phyloP scores from a whole-genome alignment of 2,888 invertebrate species.

The Thalpophila matura region DNA sequence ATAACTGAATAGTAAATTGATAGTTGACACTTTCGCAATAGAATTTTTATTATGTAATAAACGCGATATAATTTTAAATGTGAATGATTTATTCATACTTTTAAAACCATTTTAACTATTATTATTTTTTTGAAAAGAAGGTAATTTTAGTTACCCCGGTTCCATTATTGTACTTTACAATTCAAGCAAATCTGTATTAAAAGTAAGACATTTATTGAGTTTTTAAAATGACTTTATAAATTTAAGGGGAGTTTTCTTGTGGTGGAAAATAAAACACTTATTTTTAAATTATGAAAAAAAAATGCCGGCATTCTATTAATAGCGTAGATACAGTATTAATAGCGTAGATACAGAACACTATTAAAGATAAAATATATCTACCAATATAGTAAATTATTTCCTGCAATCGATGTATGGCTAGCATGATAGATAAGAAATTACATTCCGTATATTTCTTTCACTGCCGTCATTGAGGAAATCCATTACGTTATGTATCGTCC shows the following conservation, averaged over 20 bases:
- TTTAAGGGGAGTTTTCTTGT: too few species aligned
- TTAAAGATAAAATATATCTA: slow-evolving; percentile 5
- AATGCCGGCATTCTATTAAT: too few species aligned
- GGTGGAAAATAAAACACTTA: too few species aligned
- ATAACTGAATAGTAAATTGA: neutral
- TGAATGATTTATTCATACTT: slow-evolving; percentile 14
- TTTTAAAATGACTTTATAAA: too few species aligned
- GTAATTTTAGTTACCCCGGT: neutral
- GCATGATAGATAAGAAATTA: slow-evolving; percentile 28
- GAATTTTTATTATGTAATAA: neutral
- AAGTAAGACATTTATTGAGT: too few species aligned
- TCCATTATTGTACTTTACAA: too few species aligned
- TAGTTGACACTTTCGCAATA: neutral
- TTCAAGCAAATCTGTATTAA: too few species aligned
- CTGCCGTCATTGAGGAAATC: slow-evolving; percentile 27
- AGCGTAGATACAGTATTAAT: too few species aligned
- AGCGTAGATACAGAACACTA: neutral
- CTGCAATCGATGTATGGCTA: slow-evolving; percentile 23
- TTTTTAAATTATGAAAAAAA: too few species aligned
- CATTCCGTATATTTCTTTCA: slow-evolving; percentile 22
- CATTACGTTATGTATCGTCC: slow-evolving; percentile 34
- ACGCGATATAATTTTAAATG: neutral
- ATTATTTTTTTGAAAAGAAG: slow-evolving; percentile 2
- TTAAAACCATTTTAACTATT: slow-evolving; percentile 16
- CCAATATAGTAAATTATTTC: slow-evolving; percentile 29